Base-by-base conservation (phyloP, 2,113 vertebrate genomes). In the Leuciscus idus region DNA sequence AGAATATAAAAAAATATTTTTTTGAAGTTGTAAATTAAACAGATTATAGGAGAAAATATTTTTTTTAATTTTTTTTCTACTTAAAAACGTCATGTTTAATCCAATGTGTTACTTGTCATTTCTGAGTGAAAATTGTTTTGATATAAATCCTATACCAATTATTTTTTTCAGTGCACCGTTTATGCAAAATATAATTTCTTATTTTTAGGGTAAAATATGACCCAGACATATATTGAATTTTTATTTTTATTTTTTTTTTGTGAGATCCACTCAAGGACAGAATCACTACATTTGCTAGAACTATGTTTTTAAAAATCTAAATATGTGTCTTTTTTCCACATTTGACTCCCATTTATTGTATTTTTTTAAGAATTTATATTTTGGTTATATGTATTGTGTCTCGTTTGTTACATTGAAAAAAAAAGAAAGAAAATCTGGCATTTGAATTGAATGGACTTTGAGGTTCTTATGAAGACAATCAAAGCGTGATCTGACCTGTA, bases 391-490 rank as follows among this genome's bases (percentile, higher is more conserved):
- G 28, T 82, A 26, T 68, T 52, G 26, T 30, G 43, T 81, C 26
- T 46, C 3, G 26, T n/a, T 62, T 75, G 46, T 64, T 48, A 70
- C 15, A 50, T n/a, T 50, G 55, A 2, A 21, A 26, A 61, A 86
- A 70, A 30, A 17, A 39, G 4, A 30, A 17, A 26, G 26, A 26
- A 55, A 6, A n/a, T 52, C 11, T n/a, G 55, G 68, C 70, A 64
- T 48, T 48, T 74, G 13, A 84, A 61, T 26, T 55, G 87, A 62
- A 76, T 17, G 39, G 66, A 48, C 66, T 80, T 66, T 86, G 4
- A 10, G 52, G 50, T 30, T 66, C 28, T 26, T 77, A 5, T 15
- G 17, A 74, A 64, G 86, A 87, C 76, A 81, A 85, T 85, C 72
- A 26, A 36, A 68, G 70, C 39, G 23, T 10, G 73, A 79, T 79